Evolutionary conservation across 2,113 vertebrate genomes (phyloP), one percentile per base, ranked within the genome.

Genomic region (Phalacrocorax carbo): DNA sequence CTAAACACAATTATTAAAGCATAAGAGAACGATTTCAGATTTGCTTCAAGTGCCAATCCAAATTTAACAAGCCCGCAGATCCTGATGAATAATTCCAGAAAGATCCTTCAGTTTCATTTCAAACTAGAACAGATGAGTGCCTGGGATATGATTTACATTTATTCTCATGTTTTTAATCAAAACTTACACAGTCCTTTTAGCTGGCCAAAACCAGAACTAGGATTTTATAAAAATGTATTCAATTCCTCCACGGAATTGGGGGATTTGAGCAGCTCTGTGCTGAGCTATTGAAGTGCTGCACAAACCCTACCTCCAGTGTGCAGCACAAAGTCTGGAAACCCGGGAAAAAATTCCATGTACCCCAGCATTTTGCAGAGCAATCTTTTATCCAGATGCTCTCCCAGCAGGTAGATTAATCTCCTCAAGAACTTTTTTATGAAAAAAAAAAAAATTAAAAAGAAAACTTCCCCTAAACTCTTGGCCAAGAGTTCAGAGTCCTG

Each of bases 81-180:
- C 78, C 66, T 77, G 70, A 54, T 2, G 11, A 61, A 21, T 85
- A 89, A 85, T 84, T 96, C 89, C 87, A 95, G 75, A 91, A 95
- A 91, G 94, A 94, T 70, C 78, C 82, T 86, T 89, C 77, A 93
- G 81, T 44, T 95, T 93, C 83, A 36, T 93, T 97, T 95, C 94
- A 88, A 94, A 93, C 91, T 66, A 73, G 84, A 94, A 58, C 78
- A 91, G 93, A 94, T 70, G 94, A 96, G 66, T 70, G 84, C 48
- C 86, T 93, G 78, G 91, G 76, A 82, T 95, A 83, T 62, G 78
- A 96, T 91, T 96, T 96, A 94, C 95, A 88, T 80, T 90, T 94
- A 90, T 92, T 91, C 86, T 96, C n/a, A 34, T 93, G 94, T 96
- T 97, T 97, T 95, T 91, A 96, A 93, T 93, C 86, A 95, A 96